Conservation (phyloP, 2,888 invertebrate species). For the Andrena minutula region DNA sequence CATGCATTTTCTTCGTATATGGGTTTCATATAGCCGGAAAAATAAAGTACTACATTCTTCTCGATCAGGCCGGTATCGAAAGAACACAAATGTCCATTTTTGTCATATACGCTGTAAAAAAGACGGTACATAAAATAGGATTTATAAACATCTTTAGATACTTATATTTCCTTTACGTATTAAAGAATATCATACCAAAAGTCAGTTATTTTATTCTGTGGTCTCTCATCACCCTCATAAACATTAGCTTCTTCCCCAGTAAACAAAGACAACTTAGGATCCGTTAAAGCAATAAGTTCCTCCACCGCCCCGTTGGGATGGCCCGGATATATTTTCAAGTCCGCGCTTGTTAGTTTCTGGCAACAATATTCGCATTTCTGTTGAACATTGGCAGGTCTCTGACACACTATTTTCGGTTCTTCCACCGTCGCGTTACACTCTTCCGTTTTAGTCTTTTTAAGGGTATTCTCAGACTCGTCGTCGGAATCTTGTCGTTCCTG, state of each 20-base stretch:
- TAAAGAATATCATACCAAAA: slow-evolving; percentile 68
- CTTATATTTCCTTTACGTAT: background rate
- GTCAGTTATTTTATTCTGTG: slow-evolving; percentile 87
- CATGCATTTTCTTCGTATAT: slow-evolving; percentile 91
- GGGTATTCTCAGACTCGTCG: slow-evolving; percentile 37
- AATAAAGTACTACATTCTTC: slow-evolving; percentile 90
- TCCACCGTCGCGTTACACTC: slow-evolving; percentile 31
- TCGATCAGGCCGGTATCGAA: slow-evolving; percentile 93
- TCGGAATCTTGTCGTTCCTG: slow-evolving; percentile 10
- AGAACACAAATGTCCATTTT: slow-evolving; percentile 91
- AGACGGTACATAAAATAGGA: background rate
- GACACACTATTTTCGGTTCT: slow-evolving; percentile 23
- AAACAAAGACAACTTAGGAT: slow-evolving; percentile 91
- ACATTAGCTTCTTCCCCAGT: slow-evolving; percentile 88
- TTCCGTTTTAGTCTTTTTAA: slow-evolving; percentile 63
- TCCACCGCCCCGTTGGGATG: slow-evolving; percentile 92
- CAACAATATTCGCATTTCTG: slow-evolving; percentile 85
- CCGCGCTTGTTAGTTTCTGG: slow-evolving; percentile 85
- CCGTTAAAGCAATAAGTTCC: slow-evolving; percentile 91
- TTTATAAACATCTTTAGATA: background rate
- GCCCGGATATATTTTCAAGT: slow-evolving; percentile 88
- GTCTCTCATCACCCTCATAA: slow-evolving; percentile 86
- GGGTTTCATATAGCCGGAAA: slow-evolving; percentile 93
- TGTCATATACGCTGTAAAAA: slow-evolving; percentile 89
- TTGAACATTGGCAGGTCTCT: slow-evolving; percentile 38